A percentile compares a stretch with the other conserved stretches of the same genome.
phyloP scores from a whole-genome alignment of 2,797 vertebrate species.

The Rhabdophis nuchalis region DNA sequence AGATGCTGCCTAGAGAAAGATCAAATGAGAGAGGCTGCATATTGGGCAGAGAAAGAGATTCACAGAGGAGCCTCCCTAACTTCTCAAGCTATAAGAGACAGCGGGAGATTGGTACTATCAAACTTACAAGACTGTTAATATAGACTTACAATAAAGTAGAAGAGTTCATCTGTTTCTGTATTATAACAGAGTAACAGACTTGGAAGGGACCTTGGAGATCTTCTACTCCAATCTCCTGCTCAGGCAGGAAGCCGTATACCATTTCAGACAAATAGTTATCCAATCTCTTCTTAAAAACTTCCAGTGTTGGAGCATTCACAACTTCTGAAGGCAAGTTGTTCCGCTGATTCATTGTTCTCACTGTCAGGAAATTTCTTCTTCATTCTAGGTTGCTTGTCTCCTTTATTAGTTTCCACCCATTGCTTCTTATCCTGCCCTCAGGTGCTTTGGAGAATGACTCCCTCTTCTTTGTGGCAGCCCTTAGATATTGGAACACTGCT shows the following conservation, averaged over 20 bases:
- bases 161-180: too few species aligned
- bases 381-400: neutral
- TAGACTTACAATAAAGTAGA: too few species aligned
- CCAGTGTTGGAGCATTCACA: neutral
- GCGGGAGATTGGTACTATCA: neutral
- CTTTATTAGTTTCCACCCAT: neutral
- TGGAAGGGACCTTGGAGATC: too few species aligned
- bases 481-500: neutral
- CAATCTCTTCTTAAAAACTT: neutral
- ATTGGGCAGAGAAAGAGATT: neutral
- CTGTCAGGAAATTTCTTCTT: neutral
- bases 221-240: too few species aligned
- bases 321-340: neutral
- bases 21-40: neutral
- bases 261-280: too few species aligned
- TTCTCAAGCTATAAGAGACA: neutral
- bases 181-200: too few species aligned
- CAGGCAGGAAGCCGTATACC: too few species aligned
- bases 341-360: neutral
- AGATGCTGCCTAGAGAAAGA: neutral
- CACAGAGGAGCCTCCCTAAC: neutral
- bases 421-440: neutral
- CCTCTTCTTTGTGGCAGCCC: neutral
- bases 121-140: neutral
- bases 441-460: neutral